A percentile compares a stretch with the other conserved stretches of the same genome.
phyloP scores from a whole-genome alignment of 2,113 vertebrate species.

The Sinocyclocheilus maitianheensis region DNA sequence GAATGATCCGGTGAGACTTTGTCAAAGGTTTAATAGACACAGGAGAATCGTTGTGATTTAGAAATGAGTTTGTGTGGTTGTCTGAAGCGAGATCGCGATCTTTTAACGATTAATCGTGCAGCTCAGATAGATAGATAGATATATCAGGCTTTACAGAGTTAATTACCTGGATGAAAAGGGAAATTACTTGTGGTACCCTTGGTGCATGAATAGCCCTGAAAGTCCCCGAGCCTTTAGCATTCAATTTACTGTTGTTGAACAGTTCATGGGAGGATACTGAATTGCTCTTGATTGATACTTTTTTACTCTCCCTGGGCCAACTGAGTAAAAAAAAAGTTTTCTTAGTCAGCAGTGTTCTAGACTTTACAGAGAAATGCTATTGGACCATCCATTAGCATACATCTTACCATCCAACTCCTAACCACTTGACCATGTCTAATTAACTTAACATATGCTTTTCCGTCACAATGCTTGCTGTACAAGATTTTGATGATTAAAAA shows the following conservation, averaged over 20 bases:
- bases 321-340: background rate
- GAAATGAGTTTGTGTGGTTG: too few species aligned
- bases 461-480: background rate
- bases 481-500: background rate
- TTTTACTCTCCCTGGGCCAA: background rate
- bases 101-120: too few species aligned
- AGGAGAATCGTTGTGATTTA: too few species aligned
- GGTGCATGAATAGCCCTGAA: background rate
- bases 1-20: too few species aligned
- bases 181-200: too few species aligned
- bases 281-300: slow-evolving; percentile 9
- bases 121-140: too few species aligned
- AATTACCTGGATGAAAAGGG: too few species aligned
- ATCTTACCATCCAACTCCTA: background rate
- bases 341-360: slow-evolving; percentile 1
- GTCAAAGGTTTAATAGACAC: too few species aligned
- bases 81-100: too few species aligned
- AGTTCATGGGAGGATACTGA: slow-evolving; percentile 6
- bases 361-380: background rate
- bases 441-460: background rate
- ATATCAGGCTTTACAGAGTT: too few species aligned
- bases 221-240: background rate
- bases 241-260: background rate
- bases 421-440: slow-evolving; percentile 2
- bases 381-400: background rate